These are phyloP conservation scores for Pasiphila rectangulata DNA, from an alignment of 2,888 invertebrate genomes.

Conservation along the genomic window DNA sequence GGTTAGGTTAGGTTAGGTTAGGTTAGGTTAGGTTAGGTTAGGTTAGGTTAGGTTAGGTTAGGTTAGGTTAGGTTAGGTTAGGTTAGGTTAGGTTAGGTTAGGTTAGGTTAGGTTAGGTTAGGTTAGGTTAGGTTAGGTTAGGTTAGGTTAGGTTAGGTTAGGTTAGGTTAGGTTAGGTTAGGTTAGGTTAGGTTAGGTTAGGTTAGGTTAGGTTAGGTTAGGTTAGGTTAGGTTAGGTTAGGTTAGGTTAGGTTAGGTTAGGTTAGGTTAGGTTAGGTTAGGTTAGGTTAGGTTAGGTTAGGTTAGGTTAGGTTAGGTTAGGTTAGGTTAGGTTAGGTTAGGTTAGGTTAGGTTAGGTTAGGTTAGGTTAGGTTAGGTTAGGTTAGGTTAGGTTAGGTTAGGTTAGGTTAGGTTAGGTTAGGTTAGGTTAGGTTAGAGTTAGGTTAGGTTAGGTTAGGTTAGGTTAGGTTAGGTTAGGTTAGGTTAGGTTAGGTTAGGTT, in stretches of 20 bases:
- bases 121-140: slow-evolving; percentile 38
- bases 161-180: slow-evolving; percentile 22
- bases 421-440: slow-evolving; percentile 32
- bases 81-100: slow-evolving; percentile 37
- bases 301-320: slow-evolving; percentile 31
- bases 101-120: slow-evolving; percentile 33
- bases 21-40: too few species aligned
- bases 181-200: slow-evolving; percentile 19
- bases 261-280: slow-evolving; percentile 35
- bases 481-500: slow-evolving; percentile 30
- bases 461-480: slow-evolving; percentile 37
- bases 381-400: slow-evolving; percentile 33
- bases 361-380: slow-evolving; percentile 32
- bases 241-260: slow-evolving; percentile 32
- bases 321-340: slow-evolving; percentile 32
- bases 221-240: slow-evolving; percentile 27
- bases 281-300: slow-evolving; percentile 36
- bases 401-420: slow-evolving; percentile 32
- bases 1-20: too few species aligned
- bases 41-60: slow-evolving; percentile 10
- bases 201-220: slow-evolving; percentile 29
- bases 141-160: slow-evolving; percentile 35
- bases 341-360: slow-evolving; percentile 31
- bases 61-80: slow-evolving; percentile 23
- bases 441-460: slow-evolving; percentile 34